Percentiles rank a stretch among this genome's conserved stretches.
These are phyloP conservation scores for Pantherophis vulpinus DNA, from an alignment of 2,797 vertebrate species.

Conservation along the genomic window DNA sequence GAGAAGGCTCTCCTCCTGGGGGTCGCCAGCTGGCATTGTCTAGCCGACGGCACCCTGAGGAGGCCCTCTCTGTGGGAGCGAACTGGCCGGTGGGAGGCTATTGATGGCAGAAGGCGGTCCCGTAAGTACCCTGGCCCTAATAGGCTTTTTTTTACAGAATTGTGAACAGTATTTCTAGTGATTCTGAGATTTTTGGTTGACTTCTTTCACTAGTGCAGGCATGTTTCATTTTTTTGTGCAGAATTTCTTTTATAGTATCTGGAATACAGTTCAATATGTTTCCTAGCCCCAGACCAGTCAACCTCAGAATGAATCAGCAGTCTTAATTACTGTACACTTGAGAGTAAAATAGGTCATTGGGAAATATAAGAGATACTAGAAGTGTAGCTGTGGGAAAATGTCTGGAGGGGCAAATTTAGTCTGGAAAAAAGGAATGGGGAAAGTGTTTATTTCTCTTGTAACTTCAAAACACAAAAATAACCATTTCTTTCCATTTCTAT, in stretches of 20 bases:
- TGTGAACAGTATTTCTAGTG: neutral
- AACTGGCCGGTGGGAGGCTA: too few relatives aligned
- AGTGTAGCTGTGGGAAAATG: conserved; percentile 41
- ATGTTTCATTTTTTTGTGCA: neutral
- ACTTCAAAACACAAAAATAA: neutral
- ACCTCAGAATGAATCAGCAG: conserved; percentile 53
- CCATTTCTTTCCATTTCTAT: neutral
- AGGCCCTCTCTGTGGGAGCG: too few relatives aligned
- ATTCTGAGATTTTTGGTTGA: neutral
- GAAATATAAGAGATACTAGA: conserved; percentile 13
- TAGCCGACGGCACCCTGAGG: too few relatives aligned
- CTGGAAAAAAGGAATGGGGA: conserved; percentile 4
- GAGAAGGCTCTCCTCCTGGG: too few relatives aligned
- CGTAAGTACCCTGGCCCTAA: too few relatives aligned
- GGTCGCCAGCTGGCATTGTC: too few relatives aligned
- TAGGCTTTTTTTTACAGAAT: neutral
- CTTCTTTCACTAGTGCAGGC: neutral
- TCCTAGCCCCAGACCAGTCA: conserved; percentile 1
- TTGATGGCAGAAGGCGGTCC: too few relatives aligned
- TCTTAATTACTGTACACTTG: conserved; percentile 37
- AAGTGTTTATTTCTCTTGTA: neutral
- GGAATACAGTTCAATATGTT: conserved; percentile 24
- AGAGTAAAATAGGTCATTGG: conserved; percentile 43
- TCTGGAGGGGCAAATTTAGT: conserved; percentile 11
- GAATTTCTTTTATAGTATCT: conserved; percentile 43